phyloP scores from a whole-genome alignment of 2,113 vertebrate genomes.

The Epinephelus cyanopodus region DNA sequence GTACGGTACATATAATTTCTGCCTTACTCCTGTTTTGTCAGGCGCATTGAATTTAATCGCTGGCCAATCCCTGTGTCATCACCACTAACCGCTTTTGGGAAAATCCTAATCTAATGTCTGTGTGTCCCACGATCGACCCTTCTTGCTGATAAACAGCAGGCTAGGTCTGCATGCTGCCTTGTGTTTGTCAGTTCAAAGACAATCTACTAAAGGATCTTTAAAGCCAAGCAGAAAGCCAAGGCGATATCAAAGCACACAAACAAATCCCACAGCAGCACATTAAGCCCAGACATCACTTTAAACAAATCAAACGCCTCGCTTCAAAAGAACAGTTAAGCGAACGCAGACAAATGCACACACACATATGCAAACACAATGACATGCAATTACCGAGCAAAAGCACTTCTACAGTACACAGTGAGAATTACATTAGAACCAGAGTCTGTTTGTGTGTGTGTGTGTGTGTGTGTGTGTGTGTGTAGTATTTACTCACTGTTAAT shows the following conservation, averaged over 20 bases:
- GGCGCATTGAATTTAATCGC: conserved; percentile 30
- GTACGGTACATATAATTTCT: not conserved
- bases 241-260: conserved; percentile 81
- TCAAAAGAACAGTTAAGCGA: conserved; percentile 74
- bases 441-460: conserved; percentile 28
- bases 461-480: conserved; percentile 35
- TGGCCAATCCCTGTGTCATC: conserved; percentile 57
- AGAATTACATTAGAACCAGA: not conserved
- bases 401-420: conserved; percentile 23
- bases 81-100: conserved; percentile 43
- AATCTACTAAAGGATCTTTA: conserved; percentile 69
- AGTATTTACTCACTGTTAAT: conserved; percentile 65
- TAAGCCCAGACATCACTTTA: conserved; percentile 81
- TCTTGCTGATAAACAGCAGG: conserved; percentile 50
- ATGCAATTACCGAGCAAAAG: conserved; percentile 56
- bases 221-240: conserved; percentile 74
- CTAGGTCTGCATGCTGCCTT: conserved; percentile 50
- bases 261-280: conserved; percentile 81
- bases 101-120: conserved; percentile 67
- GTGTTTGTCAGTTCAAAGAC: conserved; percentile 76
- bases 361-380: conserved; percentile 60
- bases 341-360: conserved; percentile 64
- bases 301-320: conserved; percentile 80
- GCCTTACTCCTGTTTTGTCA: conserved; percentile 8
- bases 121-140: conserved; percentile 49